phyloP scores from a whole-genome alignment of 2,113 vertebrate species.

The Nibea coibor region DNA sequence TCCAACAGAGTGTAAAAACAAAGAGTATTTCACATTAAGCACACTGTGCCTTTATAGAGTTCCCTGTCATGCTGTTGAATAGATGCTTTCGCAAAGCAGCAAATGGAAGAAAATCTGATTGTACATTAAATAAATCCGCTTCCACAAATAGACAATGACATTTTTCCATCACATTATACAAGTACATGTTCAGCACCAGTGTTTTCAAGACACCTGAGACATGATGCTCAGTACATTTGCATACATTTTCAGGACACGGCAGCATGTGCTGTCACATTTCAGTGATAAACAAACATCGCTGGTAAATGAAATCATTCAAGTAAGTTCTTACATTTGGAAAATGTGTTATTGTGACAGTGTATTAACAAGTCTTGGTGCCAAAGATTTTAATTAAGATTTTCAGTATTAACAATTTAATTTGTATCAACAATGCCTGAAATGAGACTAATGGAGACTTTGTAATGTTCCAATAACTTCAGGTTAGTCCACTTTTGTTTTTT shows the following conservation, averaged over 20 bases:
- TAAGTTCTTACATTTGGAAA: neutral
- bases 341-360: neutral
- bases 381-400: neutral
- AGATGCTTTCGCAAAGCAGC: neutral
- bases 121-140: slow-evolving; percentile 9
- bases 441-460: neutral
- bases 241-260: neutral
- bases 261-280: neutral
- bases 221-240: neutral
- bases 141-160: slow-evolving; percentile 3
- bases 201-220: neutral
- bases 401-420: neutral
- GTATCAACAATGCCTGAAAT: neutral
- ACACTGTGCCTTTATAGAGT: neutral
- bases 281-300: neutral
- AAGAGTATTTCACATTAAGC: neutral
- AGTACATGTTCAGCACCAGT: neutral
- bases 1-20: slow-evolving; percentile 13
- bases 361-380: neutral
- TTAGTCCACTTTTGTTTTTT: slow-evolving; percentile 27
- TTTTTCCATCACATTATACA: neutral
- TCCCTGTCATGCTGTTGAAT: neutral
- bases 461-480: slow-evolving; percentile 3
- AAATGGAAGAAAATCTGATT: neutral
- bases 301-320: neutral